A percentile compares a stretch with the other conserved stretches of the same genome.
These are phyloP conservation scores for Lampris megalopsis DNA, from an alignment of 2,113 vertebrate species.

Conservation along the genomic window DNA sequence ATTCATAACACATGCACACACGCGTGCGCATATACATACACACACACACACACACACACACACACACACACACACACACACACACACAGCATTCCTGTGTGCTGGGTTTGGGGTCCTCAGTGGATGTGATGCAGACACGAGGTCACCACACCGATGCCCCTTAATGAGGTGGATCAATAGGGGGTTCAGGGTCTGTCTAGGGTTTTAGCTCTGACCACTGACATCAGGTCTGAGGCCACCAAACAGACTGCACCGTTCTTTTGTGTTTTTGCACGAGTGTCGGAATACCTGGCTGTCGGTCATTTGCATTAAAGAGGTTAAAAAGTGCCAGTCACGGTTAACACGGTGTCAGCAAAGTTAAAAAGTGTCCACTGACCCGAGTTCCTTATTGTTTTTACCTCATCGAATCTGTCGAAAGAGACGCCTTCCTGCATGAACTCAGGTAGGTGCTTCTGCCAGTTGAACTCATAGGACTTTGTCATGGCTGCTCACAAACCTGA, in stretches of 20 bases:
- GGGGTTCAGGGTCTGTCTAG: conserved; percentile 6
- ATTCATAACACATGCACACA: neutral
- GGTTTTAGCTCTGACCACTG: conserved; percentile 30
- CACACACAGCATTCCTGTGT: neutral
- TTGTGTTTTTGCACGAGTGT: conserved; percentile 1
- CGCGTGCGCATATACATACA: neutral
- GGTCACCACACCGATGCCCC: conserved; percentile 33
- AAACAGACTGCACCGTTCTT: conserved; percentile 10
- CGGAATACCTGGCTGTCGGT: neutral
- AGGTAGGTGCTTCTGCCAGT: conserved; percentile 97
- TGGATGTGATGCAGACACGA: conserved; percentile 32
- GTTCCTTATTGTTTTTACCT: conserved; percentile 84
- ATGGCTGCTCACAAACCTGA: conserved; percentile 89
- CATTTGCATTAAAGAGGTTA: conserved; percentile 6
- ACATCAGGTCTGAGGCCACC: conserved; percentile 27
- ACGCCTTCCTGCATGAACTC: conserved; percentile 95
- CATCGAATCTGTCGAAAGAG: conserved; percentile 95
- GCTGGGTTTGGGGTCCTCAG: conserved; percentile 3
- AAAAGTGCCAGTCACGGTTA: no score
- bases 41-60: no score
- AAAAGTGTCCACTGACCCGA: neutral
- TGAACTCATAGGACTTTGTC: conserved; percentile 98
- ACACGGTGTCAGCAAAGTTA: no score
- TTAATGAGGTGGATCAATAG: conserved; percentile 61
- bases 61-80: neutral